Conservation (phyloP, 2,888 invertebrate species). For the Cantharis rufa region DNA sequence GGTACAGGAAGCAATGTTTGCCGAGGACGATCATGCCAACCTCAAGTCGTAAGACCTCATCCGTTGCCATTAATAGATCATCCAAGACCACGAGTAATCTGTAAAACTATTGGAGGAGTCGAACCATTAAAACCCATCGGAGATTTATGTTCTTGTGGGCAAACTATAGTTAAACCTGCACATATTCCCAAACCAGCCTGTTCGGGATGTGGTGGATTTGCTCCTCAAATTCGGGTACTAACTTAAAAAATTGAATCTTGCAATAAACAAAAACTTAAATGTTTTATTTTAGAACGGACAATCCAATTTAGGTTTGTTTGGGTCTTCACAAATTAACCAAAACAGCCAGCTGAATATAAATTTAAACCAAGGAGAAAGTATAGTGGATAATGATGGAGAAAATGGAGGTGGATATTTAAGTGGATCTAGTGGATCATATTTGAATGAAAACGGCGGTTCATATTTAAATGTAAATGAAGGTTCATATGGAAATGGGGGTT, state of each 20-base stretch:
- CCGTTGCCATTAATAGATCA: conserved; percentile 37
- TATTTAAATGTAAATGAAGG: background rate
- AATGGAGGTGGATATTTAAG: background rate
- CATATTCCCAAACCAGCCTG: conserved; percentile 47
- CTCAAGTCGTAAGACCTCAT: conserved; percentile 48
- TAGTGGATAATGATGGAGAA: background rate
- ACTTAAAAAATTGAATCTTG: background rate
- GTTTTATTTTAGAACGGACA: background rate
- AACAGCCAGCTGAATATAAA: background rate
- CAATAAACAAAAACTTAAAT: background rate
- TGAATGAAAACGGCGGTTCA: background rate
- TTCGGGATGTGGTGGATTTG: conserved; percentile 19
- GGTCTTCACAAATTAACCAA: too few relatives aligned
- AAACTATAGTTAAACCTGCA: conserved; percentile 50
- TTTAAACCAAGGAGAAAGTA: background rate
- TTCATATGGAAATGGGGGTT: background rate
- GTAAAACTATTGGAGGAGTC: conserved; percentile 31
- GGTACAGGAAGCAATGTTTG: conserved; percentile 44
- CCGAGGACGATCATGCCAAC: conserved; percentile 28
- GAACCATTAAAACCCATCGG: conserved; percentile 40
- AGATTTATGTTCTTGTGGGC: conserved; percentile 46
- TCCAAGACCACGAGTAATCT: conserved; percentile 35
- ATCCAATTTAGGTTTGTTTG: background rate
- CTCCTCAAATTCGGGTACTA: background rate
- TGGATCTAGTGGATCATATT: background rate